Evolutionary conservation across 2,797 vertebrate genomes (phyloP), one percentile per base, ranked within the genome.

Genomic region (Orestias chungarensis): DNA sequence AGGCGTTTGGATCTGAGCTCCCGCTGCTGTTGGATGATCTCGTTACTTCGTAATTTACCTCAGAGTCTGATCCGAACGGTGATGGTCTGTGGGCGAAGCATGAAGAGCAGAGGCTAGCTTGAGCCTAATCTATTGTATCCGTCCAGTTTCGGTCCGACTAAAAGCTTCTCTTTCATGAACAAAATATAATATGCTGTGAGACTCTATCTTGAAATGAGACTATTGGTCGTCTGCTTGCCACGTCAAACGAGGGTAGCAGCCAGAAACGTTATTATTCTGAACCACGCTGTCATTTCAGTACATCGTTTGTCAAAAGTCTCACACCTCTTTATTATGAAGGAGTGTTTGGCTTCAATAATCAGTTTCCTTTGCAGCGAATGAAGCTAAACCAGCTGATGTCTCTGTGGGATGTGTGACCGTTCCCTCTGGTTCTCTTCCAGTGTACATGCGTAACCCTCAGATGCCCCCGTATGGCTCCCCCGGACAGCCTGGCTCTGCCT

Each of bases 381-480:
- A 54, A 27, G 50, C n/a, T 52, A 15, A 27, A 52, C 49, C 49
- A 52, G 12, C 12, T 15, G 9, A 18, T 46, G 43, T 65, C 29
- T 40, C 5, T 10, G 9, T 17, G 44, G 38, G 0, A 3, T 61
- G 4, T 62, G 33, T 38, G 3, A 47, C 35, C 7, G 3, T 43
- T 61, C 20, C 40, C 25, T 71, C 27, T 3, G 29, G 0, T 23
- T 75, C 65, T 70, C 52, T 69, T 76, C 66, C 86, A 99, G 97
- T 97, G 87, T 99, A 97, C 94, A 95, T 99, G 94, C 95, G 98
- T 84, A 98, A 96, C 92, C 95, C 97, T 84, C 97, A 97, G 94
- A 96, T 99, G 94, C 95, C 96, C 88, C 95, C 97, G 57, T 99
- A 99, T 73, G 96, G 96, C 77, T 99, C 97, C 74, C 97, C 98